Conservation (phyloP, 2,113 vertebrate genomes). For the Labeo catla region DNA sequence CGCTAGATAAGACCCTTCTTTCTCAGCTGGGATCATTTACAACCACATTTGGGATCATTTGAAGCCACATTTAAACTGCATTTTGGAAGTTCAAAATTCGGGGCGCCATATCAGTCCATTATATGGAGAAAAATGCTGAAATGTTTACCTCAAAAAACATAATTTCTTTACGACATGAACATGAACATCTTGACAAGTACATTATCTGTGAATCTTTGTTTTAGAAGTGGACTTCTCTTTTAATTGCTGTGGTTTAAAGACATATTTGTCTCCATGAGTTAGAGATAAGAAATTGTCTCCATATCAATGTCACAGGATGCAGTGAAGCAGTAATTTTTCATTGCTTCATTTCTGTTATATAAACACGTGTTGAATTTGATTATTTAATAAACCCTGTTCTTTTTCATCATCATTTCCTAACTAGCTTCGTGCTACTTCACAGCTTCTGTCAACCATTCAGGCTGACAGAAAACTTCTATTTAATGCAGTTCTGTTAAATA, state of each 20-base stretch:
- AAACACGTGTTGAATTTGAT: neutral
- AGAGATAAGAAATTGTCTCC: neutral
- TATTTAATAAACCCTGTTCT: neutral
- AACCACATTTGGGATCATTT: too few relatives aligned
- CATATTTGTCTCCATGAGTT: neutral
- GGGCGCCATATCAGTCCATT: too few relatives aligned
- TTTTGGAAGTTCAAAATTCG: too few relatives aligned
- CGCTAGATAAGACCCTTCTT: too few relatives aligned
- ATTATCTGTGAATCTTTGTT: too few relatives aligned
- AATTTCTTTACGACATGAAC: too few relatives aligned
- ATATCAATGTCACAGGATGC: neutral
- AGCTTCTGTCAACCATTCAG: neutral
- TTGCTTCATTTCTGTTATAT: neutral
- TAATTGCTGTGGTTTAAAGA: neutral
- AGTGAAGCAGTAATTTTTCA: neutral
- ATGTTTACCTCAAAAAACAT: too few relatives aligned
- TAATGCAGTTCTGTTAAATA: neutral
- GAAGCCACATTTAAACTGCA: too few relatives aligned
- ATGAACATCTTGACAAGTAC: too few relatives aligned
- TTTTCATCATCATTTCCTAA: neutral
- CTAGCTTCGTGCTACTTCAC: neutral
- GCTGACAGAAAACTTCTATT: neutral
- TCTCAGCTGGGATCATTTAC: too few relatives aligned
- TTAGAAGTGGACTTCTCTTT: neutral
- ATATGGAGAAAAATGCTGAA: too few relatives aligned